A percentile compares a stretch with the other conserved stretches of the same genome.
These are phyloP conservation scores for Cylas formicarius DNA, from an alignment of 1,140 invertebrate genomes.

Conservation along the genomic window DNA sequence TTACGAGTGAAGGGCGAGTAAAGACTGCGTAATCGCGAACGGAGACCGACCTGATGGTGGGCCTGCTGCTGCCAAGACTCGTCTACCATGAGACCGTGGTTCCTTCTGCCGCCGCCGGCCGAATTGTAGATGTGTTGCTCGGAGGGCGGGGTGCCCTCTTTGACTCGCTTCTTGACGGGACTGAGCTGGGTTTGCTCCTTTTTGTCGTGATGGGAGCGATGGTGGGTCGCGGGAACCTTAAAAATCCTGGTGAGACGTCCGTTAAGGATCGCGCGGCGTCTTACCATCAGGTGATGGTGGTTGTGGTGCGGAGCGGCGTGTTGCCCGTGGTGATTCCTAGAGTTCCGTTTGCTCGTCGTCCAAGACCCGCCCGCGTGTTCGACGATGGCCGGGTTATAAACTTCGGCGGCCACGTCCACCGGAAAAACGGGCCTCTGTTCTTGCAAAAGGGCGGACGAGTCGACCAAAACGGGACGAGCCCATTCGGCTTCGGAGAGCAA, in stretches of 20 bases:
- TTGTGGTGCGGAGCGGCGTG: constrained; percentile 30
- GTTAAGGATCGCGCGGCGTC: background rate
- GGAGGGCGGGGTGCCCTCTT: constrained; percentile 86
- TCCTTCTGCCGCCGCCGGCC: constrained; percentile 41
- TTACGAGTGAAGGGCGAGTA: background rate
- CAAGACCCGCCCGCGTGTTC: constrained; percentile 47
- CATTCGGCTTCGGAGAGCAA: constrained; percentile 64
- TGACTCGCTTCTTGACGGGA: constrained; percentile 96
- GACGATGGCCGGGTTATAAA: constrained; percentile 47
- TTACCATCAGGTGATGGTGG: constrained; percentile 45
- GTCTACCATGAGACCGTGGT: constrained; percentile 41
- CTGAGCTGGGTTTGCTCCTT: constrained; percentile 88
- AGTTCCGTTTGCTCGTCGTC: constrained; percentile 44
- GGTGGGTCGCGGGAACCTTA: constrained; percentile 44
- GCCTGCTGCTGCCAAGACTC: constrained; percentile 40
- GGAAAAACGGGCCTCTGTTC: constrained; percentile 61
- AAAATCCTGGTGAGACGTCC: constrained; percentile 5
- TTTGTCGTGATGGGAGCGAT: constrained; percentile 56
- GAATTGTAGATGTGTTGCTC: constrained; percentile 36
- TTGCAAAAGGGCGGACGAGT: constrained; percentile 57
- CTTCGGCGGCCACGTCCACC: constrained; percentile 50
- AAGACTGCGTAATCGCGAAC: too few species aligned
- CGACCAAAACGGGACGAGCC: constrained; percentile 72
- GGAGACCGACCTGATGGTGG: constrained; percentile 29
- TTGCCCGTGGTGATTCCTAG: constrained; percentile 46